A percentile compares a stretch with the other conserved stretches of the same genome.
Evolutionary conservation across 2,797 vertebrate genomes (phyloP).

Genomic region (Girardinus metallicus): DNA sequence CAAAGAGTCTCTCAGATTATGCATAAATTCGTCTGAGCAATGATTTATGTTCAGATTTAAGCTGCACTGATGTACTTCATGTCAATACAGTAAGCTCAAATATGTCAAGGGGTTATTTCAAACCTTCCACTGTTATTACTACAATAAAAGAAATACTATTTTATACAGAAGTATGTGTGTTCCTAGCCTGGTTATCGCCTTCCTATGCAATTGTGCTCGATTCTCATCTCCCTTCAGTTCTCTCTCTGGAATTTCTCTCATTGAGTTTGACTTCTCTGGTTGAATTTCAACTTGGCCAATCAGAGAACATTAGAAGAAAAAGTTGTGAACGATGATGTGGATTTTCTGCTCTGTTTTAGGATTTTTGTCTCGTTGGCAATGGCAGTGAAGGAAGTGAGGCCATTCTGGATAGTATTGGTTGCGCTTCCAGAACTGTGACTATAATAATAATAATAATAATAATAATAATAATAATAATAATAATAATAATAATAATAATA

Average conservation of each 20-base stretch:
- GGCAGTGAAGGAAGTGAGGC: not conserved
- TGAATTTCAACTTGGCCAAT: not conserved
- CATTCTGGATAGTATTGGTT: too few relatives aligned
- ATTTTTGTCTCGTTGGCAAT: not conserved
- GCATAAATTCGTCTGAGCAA: not conserved
- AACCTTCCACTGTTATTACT: not conserved
- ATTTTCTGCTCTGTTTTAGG: not conserved
- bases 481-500: too few relatives aligned
- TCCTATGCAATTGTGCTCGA: not conserved
- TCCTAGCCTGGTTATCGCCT: not conserved
- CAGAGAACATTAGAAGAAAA: not conserved
- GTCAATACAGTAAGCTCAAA: not conserved
- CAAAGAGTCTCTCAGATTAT: not conserved
- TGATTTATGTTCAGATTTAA: constrained; percentile 4
- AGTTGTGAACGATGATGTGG: not conserved
- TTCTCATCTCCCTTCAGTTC: not conserved
- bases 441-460: too few relatives aligned
- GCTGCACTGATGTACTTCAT: not conserved
- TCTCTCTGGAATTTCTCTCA: not conserved
- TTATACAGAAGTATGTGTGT: not conserved
- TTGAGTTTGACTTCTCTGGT: not conserved
- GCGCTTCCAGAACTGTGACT: too few relatives aligned
- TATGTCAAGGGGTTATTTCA: not conserved
- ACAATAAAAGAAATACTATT: not conserved
- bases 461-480: too few relatives aligned